These are phyloP conservation scores for Eurytoma adleriae DNA, from an alignment of 2,888 invertebrate genomes.

Conservation along the genomic window DNA sequence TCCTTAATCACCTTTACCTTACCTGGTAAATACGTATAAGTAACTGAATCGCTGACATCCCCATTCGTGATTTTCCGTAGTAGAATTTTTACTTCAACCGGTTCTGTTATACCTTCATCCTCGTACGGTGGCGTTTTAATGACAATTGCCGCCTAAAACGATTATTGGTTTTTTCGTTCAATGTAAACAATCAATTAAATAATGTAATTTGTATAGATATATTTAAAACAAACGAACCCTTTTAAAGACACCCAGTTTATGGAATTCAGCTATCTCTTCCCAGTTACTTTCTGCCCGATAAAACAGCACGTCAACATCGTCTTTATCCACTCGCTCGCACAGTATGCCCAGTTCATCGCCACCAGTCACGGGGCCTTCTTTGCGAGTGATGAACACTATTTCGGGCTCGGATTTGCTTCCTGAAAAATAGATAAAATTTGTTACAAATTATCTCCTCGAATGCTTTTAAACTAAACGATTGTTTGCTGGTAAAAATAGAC, in stretches of 20 bases:
- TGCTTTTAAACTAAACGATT: too few relatives aligned
- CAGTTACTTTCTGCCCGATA: constrained; percentile 78
- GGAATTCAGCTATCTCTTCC: constrained; percentile 79
- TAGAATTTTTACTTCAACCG: constrained; percentile 90
- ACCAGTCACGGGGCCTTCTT: constrained; percentile 78
- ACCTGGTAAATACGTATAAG: constrained; percentile 87
- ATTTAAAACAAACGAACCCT: constrained; percentile 67
- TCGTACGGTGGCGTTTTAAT: constrained; percentile 88
- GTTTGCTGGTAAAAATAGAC: too few relatives aligned
- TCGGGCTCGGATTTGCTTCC: not conserved
- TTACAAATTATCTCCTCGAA: too few relatives aligned
- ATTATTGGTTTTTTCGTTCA: not conserved
- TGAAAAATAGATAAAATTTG: not conserved
- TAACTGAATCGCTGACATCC: constrained; percentile 87
- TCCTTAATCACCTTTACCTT: not conserved
- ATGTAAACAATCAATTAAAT: constrained; percentile 10
- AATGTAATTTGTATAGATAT: not conserved
- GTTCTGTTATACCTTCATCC: constrained; percentile 82
- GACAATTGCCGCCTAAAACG: constrained; percentile 82
- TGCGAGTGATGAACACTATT: constrained; percentile 77
- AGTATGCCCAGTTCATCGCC: constrained; percentile 80
- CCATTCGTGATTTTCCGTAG: constrained; percentile 91
- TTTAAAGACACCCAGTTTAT: constrained; percentile 77
- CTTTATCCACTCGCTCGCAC: constrained; percentile 78
- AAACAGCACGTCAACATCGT: constrained; percentile 80